Percentiles rank a stretch among this genome's conserved stretches.
phyloP scores from a whole-genome alignment of 2,888 invertebrate genomes.

The Ennomos quercinarius region DNA sequence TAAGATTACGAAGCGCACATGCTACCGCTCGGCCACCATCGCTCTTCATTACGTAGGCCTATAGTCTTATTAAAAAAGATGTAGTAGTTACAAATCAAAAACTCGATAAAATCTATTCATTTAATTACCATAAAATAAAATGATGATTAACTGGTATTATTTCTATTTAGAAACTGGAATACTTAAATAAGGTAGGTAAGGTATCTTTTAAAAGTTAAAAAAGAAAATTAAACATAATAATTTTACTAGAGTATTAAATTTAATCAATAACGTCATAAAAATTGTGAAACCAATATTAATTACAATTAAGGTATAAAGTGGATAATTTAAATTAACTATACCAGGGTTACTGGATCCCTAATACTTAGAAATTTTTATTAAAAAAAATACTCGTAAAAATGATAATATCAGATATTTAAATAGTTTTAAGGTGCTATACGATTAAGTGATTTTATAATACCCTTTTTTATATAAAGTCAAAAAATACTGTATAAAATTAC shows the following conservation, averaged over 20 bases:
- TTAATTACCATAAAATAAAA: conserved; percentile 22
- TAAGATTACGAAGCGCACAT: too few species aligned
- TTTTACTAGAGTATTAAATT: too few species aligned
- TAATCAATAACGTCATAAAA: too few species aligned
- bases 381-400: background rate
- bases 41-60: too few species aligned
- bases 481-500: conserved; percentile 1
- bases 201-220: too few species aligned
- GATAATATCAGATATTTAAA: background rate
- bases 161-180: conserved; percentile 16
- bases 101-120: conserved; percentile 5
- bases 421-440: background rate
- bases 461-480: background rate
- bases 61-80: too few species aligned
- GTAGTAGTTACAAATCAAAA: background rate
- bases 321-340: too few species aligned
- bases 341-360: background rate
- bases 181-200: background rate
- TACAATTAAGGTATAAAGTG: too few species aligned
- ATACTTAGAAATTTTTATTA: background rate
- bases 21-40: too few species aligned
- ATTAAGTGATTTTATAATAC: too few species aligned
- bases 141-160: conserved; percentile 12
- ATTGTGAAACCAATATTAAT: too few species aligned
- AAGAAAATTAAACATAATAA: too few species aligned